phyloP scores from a whole-genome alignment of 2,797 vertebrate genomes.

The Chiroxiphia lanceolata region DNA sequence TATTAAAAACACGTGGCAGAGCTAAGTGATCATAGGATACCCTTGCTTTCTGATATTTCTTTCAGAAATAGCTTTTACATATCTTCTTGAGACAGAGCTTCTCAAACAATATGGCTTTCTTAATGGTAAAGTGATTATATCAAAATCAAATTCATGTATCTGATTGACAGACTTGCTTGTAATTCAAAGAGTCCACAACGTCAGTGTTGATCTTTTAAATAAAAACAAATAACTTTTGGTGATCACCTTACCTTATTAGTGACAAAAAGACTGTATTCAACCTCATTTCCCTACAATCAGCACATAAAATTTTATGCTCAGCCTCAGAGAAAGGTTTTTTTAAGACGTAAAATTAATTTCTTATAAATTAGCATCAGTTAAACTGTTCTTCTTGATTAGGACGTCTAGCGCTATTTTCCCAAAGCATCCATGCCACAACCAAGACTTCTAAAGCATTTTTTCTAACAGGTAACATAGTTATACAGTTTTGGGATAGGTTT shows the following conservation, averaged over 20 bases:
- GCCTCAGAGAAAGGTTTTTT: not conserved
- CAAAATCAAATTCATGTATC: not conserved
- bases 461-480: not conserved
- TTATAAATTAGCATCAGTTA: not conserved
- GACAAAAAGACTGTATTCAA: not conserved
- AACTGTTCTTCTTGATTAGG: not conserved
- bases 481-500: not conserved
- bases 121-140: slow-evolving; percentile 9
- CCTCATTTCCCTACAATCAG: not conserved
- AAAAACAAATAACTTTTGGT: not conserved
- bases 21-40: not conserved
- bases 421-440: not conserved
- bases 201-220: not conserved
- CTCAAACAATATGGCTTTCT: slow-evolving; percentile 18
- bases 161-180: not conserved
- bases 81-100: not conserved
- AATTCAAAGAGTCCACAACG: not conserved
- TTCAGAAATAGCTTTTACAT: not conserved
- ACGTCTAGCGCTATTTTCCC: not conserved
- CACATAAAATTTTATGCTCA: not conserved
- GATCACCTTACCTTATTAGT: not conserved
- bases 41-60: not conserved
- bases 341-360: not conserved
- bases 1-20: not conserved
- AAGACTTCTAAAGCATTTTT: not conserved